Evolutionary conservation across 2,888 invertebrate genomes (phyloP).

Genomic region (Eustalomyia histrio): DNA sequence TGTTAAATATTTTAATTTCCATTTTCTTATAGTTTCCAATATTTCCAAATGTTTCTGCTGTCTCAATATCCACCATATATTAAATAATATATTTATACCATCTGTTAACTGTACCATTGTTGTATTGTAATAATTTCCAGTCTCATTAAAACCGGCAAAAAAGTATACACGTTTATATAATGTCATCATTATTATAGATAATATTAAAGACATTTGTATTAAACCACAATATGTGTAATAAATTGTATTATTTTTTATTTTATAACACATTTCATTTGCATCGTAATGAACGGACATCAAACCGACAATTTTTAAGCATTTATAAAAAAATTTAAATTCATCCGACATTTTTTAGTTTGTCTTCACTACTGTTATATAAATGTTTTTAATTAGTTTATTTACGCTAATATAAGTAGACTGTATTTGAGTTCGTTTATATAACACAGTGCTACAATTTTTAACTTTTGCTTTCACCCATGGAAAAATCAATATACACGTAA

Average conservation of each 20-base stretch:
- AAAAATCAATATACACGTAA: too few species aligned
- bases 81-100: conserved; percentile 64
- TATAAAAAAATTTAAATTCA: conserved; percentile 17
- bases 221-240: conserved; percentile 67
- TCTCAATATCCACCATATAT: not conserved
- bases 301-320: conserved; percentile 50
- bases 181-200: conserved; percentile 60
- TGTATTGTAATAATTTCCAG: conserved; percentile 70
- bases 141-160: conserved; percentile 59
- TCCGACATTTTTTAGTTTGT: not conserved
- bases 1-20: not conserved
- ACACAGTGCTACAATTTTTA: too few species aligned
- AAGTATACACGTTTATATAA: conserved; percentile 64
- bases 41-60: conserved; percentile 6
- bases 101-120: conserved; percentile 67
- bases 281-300: conserved; percentile 65
- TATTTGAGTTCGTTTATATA: too few species aligned
- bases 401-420: too few species aligned
- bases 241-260: conserved; percentile 63
- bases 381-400: too few species aligned
- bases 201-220: conserved; percentile 64
- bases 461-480: too few species aligned
- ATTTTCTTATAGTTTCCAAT: conserved; percentile 1
- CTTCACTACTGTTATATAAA: too few species aligned
- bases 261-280: conserved; percentile 49